phyloP scores from a whole-genome alignment of 2,888 invertebrate genomes.

The Diploptera punctata region DNA sequence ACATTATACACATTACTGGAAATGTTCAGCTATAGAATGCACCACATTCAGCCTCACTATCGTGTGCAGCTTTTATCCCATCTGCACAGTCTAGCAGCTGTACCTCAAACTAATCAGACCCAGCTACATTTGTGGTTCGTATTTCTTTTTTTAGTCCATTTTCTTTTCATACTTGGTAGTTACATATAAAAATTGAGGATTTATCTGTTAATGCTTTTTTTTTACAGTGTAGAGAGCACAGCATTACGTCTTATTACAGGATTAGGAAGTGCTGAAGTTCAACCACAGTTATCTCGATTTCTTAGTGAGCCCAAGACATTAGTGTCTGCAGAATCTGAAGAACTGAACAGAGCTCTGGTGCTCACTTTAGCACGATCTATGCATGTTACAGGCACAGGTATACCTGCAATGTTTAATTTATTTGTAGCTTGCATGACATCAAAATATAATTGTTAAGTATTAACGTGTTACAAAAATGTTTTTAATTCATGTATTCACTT shows the following conservation, averaged over 20 bases:
- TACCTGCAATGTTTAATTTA: too few relatives aligned
- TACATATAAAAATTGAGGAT: too few relatives aligned
- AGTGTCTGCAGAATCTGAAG: constrained; percentile 93
- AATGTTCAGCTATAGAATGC: constrained; percentile 96
- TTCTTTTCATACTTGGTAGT: constrained; percentile 17
- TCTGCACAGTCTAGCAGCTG: constrained; percentile 88
- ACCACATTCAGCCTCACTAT: constrained; percentile 96
- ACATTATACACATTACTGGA: constrained; percentile 94
- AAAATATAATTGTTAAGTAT: neutral
- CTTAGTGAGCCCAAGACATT: constrained; percentile 91
- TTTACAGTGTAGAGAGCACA: constrained; percentile 81
- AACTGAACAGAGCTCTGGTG: constrained; percentile 91
- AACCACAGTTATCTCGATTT: constrained; percentile 89
- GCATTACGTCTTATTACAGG: constrained; percentile 86
- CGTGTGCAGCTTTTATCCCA: constrained; percentile 90
- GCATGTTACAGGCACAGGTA: constrained; percentile 80
- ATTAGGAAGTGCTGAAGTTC: constrained; percentile 92
- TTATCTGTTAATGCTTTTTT: constrained; percentile 36
- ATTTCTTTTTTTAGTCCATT: constrained; percentile 15
- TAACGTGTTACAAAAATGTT: too few relatives aligned
- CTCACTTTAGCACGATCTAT: constrained; percentile 92
- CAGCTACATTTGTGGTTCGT: constrained; percentile 90
- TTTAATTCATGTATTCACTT: too few relatives aligned
- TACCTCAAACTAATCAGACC: constrained; percentile 93
- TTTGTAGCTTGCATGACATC: neutral